phyloP scores from a whole-genome alignment of 2,797 vertebrate species.

The Enteromius fasciolatus region DNA sequence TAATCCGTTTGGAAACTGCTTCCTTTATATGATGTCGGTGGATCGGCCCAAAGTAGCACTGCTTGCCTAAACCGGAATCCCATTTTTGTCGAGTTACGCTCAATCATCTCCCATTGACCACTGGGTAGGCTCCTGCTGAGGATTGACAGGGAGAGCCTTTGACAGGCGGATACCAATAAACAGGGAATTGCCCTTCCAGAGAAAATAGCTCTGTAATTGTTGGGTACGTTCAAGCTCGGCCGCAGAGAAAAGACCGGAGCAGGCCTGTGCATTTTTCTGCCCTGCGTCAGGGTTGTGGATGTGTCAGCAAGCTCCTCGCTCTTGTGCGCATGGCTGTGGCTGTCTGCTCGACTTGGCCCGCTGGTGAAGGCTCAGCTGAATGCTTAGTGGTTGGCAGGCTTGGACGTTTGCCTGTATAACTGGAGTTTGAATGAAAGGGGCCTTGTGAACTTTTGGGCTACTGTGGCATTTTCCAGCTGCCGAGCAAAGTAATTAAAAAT shows the following conservation, averaged over 20 bases:
- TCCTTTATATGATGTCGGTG: constrained; percentile 31
- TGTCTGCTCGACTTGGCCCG: constrained; percentile 59
- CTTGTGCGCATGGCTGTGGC: constrained; percentile 49
- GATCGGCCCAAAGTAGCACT: not conserved
- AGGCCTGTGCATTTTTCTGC: constrained; percentile 72
- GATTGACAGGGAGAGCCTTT: constrained; percentile 68
- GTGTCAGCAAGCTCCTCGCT: constrained; percentile 52
- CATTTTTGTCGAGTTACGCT: constrained; percentile 46
- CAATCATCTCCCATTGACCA: constrained; percentile 47
- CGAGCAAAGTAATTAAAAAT: constrained; percentile 57
- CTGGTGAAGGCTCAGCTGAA: constrained; percentile 58
- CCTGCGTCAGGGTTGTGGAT: constrained; percentile 56
- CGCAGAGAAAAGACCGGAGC: constrained; percentile 65
- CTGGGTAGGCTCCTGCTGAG: constrained; percentile 59
- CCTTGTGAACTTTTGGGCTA: constrained; percentile 62
- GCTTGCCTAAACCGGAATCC: constrained; percentile 46
- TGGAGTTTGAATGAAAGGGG: constrained; percentile 54
- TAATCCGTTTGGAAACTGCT: constrained; percentile 52
- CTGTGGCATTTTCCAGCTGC: constrained; percentile 59
- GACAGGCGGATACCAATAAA: constrained; percentile 78
- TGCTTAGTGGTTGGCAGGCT: constrained; percentile 62
- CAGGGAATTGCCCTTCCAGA: constrained; percentile 76
- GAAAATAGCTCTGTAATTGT: constrained; percentile 81
- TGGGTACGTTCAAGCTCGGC: constrained; percentile 73
- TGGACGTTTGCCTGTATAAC: constrained; percentile 51